Evolutionary conservation across 2,113 vertebrate genomes (phyloP), one percentile per base, ranked within the genome.

Genomic region (Suricata suricatta): DNA sequence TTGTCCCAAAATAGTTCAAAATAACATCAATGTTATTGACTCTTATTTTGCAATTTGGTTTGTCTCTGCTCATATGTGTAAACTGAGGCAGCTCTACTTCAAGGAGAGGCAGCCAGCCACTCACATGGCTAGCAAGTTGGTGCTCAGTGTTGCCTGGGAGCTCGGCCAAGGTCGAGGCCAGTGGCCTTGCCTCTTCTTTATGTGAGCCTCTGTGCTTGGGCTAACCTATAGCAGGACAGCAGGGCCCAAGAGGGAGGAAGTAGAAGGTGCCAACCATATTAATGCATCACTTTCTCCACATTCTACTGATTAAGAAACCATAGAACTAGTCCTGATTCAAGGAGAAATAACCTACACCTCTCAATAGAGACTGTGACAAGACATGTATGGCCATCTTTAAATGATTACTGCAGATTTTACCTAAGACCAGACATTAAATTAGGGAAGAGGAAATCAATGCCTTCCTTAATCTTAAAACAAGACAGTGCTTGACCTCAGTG

Each of bases 391-490:
- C 57, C 35, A 60, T 60, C 81, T 91, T 41, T 60, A 90, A 77
- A 54, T 13, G 35, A 31, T n/a, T 71, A 13, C 29, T 54, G 38
- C 23, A 87, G 33, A 76, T 90, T 77, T 95, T 94, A 60, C 38
- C 52, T 69, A 81, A 57, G 35, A 21, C 23, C 13, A 96, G n/a
- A 69, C 10, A 38, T 54, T 88, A 77, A 87, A 80, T 88, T 63
- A 66, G 38, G 27, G 7, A 35, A 71, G 31, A 96, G 33, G 38
- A 79, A 92, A 47, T 41, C 50, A 93, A 91, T 87, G 29, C 44
- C 16, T 94, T 57, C 64, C 41, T 89, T 95, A 71, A n/a, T 63
- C 60, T 35, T 79, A 93, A 90, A 90, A 81, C 5, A 87, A 83
- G 23, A 19, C 31, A 23, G 72, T 52, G 47, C 21, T 88, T 81